Conservation (phyloP, 2,113 vertebrate genomes). For the Sceloporus tristichus region DNA sequence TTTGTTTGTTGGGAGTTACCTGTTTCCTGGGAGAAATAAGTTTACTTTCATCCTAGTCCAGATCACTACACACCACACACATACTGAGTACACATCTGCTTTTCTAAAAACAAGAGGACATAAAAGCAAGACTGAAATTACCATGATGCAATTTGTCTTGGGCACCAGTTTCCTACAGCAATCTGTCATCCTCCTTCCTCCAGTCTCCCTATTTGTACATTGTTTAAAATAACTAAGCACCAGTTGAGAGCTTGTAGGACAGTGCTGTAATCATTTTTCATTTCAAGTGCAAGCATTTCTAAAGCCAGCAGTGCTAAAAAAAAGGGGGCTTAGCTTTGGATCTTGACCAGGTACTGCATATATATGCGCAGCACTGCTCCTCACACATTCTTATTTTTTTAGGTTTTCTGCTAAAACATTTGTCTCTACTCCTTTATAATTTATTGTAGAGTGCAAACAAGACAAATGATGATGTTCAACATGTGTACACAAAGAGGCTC, state of each 20-base stretch:
- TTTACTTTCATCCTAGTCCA: no score
- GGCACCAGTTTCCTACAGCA: background rate
- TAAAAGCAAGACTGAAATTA: background rate
- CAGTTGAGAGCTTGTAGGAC: background rate
- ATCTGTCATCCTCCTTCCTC: background rate
- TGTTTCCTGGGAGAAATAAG: no score
- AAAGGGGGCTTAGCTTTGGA: background rate
- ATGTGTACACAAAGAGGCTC: background rate
- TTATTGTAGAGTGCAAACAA: background rate
- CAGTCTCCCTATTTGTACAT: background rate
- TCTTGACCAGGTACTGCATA: background rate
- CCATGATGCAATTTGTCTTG: background rate
- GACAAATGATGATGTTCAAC: slow-evolving; percentile 3
- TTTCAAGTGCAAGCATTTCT: background rate
- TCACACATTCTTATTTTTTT: background rate
- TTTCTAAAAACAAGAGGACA: background rate
- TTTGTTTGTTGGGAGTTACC: no score
- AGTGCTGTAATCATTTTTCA: background rate
- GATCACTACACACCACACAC: no score
- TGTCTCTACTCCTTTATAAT: background rate
- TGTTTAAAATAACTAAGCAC: background rate
- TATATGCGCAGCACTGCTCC: background rate
- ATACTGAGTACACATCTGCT: background rate
- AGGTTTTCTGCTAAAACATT: background rate
- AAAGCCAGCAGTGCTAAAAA: background rate